Percentiles rank a stretch among this genome's conserved stretches.
phyloP scores from a whole-genome alignment of 2,113 vertebrate genomes.

The Equus quagga region DNA sequence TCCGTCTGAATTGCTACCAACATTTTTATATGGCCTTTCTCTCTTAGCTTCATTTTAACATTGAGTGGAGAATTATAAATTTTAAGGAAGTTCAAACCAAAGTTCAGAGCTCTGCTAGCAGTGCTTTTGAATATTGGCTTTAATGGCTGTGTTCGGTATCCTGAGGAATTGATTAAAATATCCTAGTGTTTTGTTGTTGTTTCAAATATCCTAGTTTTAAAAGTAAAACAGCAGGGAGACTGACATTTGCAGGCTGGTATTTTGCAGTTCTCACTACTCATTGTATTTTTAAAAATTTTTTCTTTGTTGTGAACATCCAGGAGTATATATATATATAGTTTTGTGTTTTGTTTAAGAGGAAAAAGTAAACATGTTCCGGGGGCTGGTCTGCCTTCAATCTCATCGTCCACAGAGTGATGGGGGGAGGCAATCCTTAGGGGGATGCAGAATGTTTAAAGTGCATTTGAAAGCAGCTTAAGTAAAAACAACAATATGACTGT shows the following conservation, averaged over 20 bases:
- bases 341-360: constrained; percentile 40
- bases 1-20: not conserved
- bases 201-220: constrained; percentile 29
- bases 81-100: constrained; percentile 72
- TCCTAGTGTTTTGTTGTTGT: not conserved
- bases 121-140: constrained; percentile 58
- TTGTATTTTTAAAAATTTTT: not conserved
- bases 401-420: not conserved
- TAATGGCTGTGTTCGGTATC: not conserved
- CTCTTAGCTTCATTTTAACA: constrained; percentile 45
- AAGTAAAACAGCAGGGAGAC: constrained; percentile 66
- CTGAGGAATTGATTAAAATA: constrained; percentile 61
- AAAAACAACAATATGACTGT: not conserved
- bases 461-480: constrained; percentile 22
- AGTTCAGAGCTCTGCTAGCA: constrained; percentile 48
- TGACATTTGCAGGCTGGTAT: constrained; percentile 60
- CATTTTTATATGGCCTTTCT: not conserved
- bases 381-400: not conserved
- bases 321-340: not conserved
- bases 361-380: constrained; percentile 1
- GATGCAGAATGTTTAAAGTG: not conserved
- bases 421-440: not conserved
- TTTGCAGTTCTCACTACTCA: constrained; percentile 48
- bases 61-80: constrained; percentile 62
- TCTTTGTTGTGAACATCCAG: constrained; percentile 32